These are phyloP conservation scores for Cephus spinipes DNA, from an alignment of 2,888 invertebrate genomes.

Conservation along the genomic window DNA sequence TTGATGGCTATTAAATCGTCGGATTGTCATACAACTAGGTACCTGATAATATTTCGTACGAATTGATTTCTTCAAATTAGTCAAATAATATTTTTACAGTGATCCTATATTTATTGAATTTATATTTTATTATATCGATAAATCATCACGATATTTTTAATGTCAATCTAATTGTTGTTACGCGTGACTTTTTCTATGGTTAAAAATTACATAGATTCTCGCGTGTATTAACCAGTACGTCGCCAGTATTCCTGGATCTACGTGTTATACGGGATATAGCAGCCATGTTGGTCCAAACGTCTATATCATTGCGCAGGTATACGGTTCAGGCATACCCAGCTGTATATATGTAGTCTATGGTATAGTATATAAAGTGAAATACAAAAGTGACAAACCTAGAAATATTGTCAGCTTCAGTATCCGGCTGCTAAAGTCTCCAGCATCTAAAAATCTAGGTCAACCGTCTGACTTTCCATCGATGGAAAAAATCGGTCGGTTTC, in stretches of 20 bases:
- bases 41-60: neutral
- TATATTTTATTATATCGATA: neutral
- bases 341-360: neutral
- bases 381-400: neutral
- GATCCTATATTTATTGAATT: neutral
- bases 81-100: neutral
- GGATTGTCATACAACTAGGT: neutral
- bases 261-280: neutral
- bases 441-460: neutral
- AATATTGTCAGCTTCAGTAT: neutral
- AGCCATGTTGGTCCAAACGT: neutral
- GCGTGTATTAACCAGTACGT: no score
- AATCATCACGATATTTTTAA: neutral
- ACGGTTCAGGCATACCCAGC: neutral
- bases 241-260: neutral
- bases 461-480: constrained; percentile 26
- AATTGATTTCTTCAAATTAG: neutral
- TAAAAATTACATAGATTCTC: no score
- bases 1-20: neutral
- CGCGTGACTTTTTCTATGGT: no score
- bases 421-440: neutral
- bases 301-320: neutral
- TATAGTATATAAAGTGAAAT: neutral
- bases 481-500: constrained; percentile 23
- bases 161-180: neutral